A percentile compares a stretch with the other conserved stretches of the same genome.
phyloP scores from a whole-genome alignment of 2,888 invertebrate species.

The Scelioninae gen. 1 region DNA sequence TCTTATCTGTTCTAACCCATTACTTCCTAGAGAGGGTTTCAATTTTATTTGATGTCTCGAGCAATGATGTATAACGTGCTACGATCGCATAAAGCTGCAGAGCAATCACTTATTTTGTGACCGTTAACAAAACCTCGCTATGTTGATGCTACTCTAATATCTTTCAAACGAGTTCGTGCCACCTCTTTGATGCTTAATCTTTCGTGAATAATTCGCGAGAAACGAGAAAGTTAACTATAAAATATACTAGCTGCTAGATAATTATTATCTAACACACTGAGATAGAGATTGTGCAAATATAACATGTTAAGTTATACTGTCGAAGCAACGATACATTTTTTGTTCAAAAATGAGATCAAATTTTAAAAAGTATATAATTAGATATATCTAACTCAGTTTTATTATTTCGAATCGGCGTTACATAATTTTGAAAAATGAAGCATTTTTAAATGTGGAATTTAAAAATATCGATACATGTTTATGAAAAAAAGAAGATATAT shows the following conservation, averaged over 20 bases:
- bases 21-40: constrained; percentile 76
- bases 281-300: too few species aligned
- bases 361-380: too few species aligned
- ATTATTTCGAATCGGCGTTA: too few species aligned
- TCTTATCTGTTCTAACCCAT: constrained; percentile 80
- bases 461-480: too few species aligned
- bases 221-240: constrained; percentile 29
- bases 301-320: too few species aligned
- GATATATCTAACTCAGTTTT: too few species aligned
- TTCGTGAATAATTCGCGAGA: constrained; percentile 54
- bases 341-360: too few species aligned
- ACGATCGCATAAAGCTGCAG: constrained; percentile 17
- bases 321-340: too few species aligned
- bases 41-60: constrained; percentile 32
- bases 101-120: constrained; percentile 40
- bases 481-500: too few species aligned
- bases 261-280: background rate
- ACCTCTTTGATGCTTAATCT: constrained; percentile 80
- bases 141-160: constrained; percentile 82
- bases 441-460: too few species aligned
- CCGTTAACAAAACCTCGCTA: constrained; percentile 74
- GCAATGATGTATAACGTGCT: constrained; percentile 46
- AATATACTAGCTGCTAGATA: background rate
- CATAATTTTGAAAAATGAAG: too few species aligned
- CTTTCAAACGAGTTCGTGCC: constrained; percentile 76